Evolutionary conservation across 2,797 vertebrate genomes (phyloP).

Genomic region (Rhinella marina): DNA sequence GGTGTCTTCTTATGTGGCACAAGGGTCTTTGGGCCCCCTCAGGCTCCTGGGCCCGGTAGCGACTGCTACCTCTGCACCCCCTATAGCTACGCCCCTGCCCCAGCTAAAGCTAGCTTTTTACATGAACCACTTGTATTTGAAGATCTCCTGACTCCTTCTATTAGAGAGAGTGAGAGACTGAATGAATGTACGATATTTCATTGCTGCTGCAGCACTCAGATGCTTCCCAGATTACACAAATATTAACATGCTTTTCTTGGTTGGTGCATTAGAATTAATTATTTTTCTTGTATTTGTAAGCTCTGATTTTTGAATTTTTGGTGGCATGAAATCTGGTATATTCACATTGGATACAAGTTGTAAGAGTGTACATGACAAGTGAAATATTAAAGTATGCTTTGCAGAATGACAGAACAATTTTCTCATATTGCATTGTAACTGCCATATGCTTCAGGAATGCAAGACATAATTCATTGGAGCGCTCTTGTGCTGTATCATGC

Average conservation of each 20-base stretch:
- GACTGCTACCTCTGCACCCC: no score
- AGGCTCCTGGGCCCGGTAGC: no score
- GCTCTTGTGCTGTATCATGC: constrained; percentile 38
- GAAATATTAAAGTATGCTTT: constrained; percentile 39
- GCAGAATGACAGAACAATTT: constrained; percentile 44
- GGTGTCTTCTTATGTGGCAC: no score
- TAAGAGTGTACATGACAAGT: not conserved
- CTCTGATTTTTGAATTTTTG: not conserved
- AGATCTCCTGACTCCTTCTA: not conserved
- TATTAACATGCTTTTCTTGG: not conserved
- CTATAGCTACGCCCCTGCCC: no score
- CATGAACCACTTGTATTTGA: not conserved
- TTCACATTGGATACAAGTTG: not conserved
- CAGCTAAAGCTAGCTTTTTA: not conserved
- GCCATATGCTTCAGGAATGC: constrained; percentile 43
- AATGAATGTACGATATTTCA: not conserved
- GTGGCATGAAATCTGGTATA: not conserved
- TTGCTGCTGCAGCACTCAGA: not conserved
- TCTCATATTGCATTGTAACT: constrained; percentile 49
- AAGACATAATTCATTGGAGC: constrained; percentile 48
- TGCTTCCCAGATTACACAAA: not conserved
- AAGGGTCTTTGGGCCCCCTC: no score
- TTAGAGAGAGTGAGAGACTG: not conserved
- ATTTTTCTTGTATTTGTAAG: not conserved
- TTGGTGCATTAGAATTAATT: not conserved